Evolutionary conservation across 2,888 invertebrate genomes (phyloP).

Genomic region (Euclidia mi): DNA sequence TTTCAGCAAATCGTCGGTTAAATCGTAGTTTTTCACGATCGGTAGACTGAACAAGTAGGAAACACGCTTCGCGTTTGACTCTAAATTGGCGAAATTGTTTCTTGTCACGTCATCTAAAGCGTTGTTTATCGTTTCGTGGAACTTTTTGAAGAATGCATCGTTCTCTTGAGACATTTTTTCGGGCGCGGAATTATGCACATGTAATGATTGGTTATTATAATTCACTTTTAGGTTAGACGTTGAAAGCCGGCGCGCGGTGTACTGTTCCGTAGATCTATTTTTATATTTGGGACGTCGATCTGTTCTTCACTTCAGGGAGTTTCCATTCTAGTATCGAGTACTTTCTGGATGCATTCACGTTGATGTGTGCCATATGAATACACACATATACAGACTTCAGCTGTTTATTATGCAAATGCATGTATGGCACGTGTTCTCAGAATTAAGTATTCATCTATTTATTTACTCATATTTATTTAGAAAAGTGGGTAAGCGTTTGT

Average conservation of each 20-base stretch:
- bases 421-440: too few relatives aligned
- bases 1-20: conserved; percentile 78
- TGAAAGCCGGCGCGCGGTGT: conserved; percentile 73
- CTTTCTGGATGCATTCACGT: conserved; percentile 32
- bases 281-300: conserved; percentile 77
- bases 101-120: conserved; percentile 89
- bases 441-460: too few relatives aligned
- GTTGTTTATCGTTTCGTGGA: conserved; percentile 90
- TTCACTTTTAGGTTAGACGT: conserved; percentile 68
- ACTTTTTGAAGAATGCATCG: conserved; percentile 91
- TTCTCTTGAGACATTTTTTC: conserved; percentile 75
- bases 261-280: conserved; percentile 79
- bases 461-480: too few relatives aligned
- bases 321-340: conserved; percentile 47
- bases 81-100: conserved; percentile 91
- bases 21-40: conserved; percentile 85
- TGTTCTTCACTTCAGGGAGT: conserved; percentile 75
- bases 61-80: conserved; percentile 92
- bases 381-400: background rate
- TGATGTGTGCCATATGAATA: conserved; percentile 14
- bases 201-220: conserved; percentile 42
- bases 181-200: conserved; percentile 46
- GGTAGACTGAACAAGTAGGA: conserved; percentile 90
- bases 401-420: background rate
- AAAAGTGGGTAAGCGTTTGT: too few relatives aligned